phyloP scores from a whole-genome alignment of 2,113 vertebrate species.

The Orthonyx spaldingii region DNA sequence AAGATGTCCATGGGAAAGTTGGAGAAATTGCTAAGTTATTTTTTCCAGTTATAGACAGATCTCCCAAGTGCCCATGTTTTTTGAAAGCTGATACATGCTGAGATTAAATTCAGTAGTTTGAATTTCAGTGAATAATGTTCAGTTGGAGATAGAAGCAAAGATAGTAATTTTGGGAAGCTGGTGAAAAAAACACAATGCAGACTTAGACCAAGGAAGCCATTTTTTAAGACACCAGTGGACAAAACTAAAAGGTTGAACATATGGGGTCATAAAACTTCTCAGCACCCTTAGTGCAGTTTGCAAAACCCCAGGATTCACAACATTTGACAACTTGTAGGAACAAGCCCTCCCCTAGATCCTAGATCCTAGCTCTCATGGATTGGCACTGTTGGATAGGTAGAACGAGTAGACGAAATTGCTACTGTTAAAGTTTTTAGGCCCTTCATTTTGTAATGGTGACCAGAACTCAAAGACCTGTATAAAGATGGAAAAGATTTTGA shows the following conservation, averaged over 20 bases:
- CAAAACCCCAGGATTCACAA: background rate
- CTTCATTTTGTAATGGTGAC: background rate
- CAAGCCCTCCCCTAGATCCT: background rate
- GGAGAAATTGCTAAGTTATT: background rate
- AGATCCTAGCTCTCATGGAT: background rate
- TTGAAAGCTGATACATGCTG: background rate
- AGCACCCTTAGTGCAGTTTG: background rate
- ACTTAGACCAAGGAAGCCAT: background rate
- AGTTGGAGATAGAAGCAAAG: background rate
- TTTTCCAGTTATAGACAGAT: background rate
- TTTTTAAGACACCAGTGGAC: background rate
- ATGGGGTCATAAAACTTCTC: background rate
- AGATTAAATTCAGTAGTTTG: background rate
- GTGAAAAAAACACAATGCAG: background rate
- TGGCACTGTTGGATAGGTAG: background rate
- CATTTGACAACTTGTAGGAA: background rate
- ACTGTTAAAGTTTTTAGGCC: background rate
- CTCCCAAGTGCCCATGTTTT: background rate
- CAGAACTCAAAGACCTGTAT: background rate
- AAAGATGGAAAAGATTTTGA: background rate
- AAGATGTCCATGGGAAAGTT: background rate
- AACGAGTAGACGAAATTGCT: background rate
- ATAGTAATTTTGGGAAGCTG: background rate
- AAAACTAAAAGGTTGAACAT: background rate
- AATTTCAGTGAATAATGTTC: background rate